Percentiles rank a stretch among this genome's conserved stretches.
phyloP scores from a whole-genome alignment of 2,888 invertebrate species.

The Pimpla rufipes region DNA sequence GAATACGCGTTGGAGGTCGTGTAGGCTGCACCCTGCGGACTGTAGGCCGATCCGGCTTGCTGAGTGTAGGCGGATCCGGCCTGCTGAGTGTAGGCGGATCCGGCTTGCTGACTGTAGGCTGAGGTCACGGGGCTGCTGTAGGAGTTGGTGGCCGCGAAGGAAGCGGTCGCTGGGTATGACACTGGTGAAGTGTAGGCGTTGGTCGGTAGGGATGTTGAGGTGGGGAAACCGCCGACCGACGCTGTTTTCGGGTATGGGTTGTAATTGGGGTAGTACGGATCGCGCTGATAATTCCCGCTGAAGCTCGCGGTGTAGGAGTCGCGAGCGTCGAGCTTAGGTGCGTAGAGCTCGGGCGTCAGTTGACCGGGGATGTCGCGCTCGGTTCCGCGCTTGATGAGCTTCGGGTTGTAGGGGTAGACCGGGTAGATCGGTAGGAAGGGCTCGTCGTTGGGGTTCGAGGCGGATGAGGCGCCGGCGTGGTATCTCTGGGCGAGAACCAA shows the following conservation, averaged over 20 bases:
- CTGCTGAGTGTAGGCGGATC: constrained; percentile 10
- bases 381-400: constrained; percentile 81
- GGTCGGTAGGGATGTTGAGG: constrained; percentile 21
- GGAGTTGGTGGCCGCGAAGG: constrained; percentile 33
- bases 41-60: constrained; percentile 25
- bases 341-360: constrained; percentile 79
- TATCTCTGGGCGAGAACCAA: constrained; percentile 76
- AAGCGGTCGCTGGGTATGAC: constrained; percentile 37
- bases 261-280: constrained; percentile 77
- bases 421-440: constrained; percentile 83
- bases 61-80: not conserved
- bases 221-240: not conserved
- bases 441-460: constrained; percentile 79
- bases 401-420: constrained; percentile 81
- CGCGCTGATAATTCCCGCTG: constrained; percentile 74
- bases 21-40: constrained; percentile 21
- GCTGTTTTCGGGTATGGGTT: constrained; percentile 75
- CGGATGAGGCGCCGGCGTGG: constrained; percentile 58
- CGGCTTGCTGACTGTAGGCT: constrained; percentile 13
- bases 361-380: constrained; percentile 75
- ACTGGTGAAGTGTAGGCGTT: constrained; percentile 38
- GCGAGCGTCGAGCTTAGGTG: constrained; percentile 78
- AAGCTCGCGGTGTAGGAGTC: constrained; percentile 78
- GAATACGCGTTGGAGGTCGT: constrained; percentile 56
- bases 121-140: constrained; percentile 20